These are phyloP conservation scores for Ataeniobius toweri DNA, from an alignment of 2,797 vertebrate genomes.

Conservation along the genomic window DNA sequence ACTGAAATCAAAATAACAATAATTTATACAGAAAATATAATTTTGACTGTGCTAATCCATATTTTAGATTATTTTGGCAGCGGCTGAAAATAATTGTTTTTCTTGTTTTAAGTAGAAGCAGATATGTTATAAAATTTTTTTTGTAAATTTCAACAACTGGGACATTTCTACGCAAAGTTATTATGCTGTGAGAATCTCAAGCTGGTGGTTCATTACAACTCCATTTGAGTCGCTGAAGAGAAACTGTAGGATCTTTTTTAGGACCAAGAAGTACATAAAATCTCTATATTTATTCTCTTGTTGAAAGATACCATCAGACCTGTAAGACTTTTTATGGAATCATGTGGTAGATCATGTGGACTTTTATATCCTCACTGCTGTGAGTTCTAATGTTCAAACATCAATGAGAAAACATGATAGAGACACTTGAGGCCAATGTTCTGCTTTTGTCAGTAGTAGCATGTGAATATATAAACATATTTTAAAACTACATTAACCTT, in stretches of 20 bases:
- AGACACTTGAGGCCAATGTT: not conserved
- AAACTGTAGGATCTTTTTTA: not conserved
- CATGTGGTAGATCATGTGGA: not conserved
- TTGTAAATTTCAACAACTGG: not conserved
- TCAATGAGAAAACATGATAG: not conserved
- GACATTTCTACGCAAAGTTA: not conserved
- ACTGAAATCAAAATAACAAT: not conserved
- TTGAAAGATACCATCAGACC: not conserved
- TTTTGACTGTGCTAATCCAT: not conserved
- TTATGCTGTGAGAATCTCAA: not conserved
- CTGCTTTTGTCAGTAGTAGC: not conserved
- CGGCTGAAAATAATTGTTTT: not conserved
- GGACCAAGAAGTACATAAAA: not conserved
- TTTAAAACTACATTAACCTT: not conserved
- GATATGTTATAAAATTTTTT: not conserved
- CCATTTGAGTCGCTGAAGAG: slow-evolving; percentile 14
- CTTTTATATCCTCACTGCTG: not conserved
- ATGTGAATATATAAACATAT: not conserved
- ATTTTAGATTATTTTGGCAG: not conserved
- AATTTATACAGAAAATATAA: too few species aligned
- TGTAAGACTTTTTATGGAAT: not conserved
- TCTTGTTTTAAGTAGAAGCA: not conserved
- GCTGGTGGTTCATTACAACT: slow-evolving; percentile 24
- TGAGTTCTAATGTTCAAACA: not conserved
- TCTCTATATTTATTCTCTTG: not conserved